Percentiles rank a stretch among this genome's conserved stretches.
Evolutionary conservation across 2,113 vertebrate genomes (phyloP).

Genomic region (Tympanuchus pallidicinctus): DNA sequence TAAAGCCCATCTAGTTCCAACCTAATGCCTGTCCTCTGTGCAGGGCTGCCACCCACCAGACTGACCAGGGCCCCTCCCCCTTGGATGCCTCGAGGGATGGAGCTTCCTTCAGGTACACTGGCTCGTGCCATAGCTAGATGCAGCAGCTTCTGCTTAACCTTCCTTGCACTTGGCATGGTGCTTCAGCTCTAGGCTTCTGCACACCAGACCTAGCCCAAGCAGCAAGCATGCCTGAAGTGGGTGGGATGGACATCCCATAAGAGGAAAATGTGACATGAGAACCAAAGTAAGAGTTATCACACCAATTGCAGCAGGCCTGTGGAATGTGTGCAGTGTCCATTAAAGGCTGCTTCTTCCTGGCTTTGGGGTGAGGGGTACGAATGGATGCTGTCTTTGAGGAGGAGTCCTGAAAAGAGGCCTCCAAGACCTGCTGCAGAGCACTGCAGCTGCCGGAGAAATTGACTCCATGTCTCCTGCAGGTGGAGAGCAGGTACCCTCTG

Average conservation of each 20-base stretch:
- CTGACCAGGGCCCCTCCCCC: not conserved
- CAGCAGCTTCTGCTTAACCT: not conserved
- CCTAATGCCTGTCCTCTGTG: not conserved
- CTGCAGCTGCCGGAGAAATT: not conserved
- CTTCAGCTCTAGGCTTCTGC: not conserved
- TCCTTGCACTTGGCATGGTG: not conserved
- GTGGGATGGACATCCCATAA: rapidly evolving
- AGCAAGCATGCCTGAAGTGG: rapidly evolving
- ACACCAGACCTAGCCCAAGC: not conserved
- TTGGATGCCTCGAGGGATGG: not conserved
- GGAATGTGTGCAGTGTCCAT: rapidly evolving
- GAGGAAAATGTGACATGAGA: rapidly evolving
- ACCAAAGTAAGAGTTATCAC: not conserved
- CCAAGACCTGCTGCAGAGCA: not conserved
- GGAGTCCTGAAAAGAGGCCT: not conserved
- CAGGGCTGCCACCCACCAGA: not conserved
- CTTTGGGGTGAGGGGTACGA: not conserved
- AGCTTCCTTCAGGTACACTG: rapidly evolving
- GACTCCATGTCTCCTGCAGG: rapidly evolving
- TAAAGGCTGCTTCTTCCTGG: not conserved
- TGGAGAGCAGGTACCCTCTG: not conserved
- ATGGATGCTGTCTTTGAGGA: not conserved
- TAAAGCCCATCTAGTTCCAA: not conserved
- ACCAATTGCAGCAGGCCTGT: not conserved
- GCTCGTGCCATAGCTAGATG: rapidly evolving